These are phyloP conservation scores for Laothoe populi DNA, from an alignment of 2,888 invertebrate genomes.

Conservation along the genomic window DNA sequence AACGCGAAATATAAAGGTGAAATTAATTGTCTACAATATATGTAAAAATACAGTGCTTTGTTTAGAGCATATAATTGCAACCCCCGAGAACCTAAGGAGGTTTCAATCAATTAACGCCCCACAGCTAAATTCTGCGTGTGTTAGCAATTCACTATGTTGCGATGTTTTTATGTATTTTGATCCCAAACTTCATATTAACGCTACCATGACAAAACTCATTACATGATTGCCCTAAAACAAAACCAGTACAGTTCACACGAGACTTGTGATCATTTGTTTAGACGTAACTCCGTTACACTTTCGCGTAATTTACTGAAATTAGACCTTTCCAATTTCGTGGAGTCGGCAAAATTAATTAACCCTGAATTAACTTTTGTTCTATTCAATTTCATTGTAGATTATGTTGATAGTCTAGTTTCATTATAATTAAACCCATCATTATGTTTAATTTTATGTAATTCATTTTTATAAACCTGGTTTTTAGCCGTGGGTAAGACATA, in stretches of 20 bases:
- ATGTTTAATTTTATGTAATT: not conserved
- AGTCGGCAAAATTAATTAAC: slow-evolving; percentile 12
- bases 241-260: slow-evolving; percentile 16
- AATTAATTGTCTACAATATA: too few relatives aligned
- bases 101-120: too few relatives aligned
- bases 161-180: too few relatives aligned
- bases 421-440: not conserved
- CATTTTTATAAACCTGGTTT: not conserved
- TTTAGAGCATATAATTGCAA: too few relatives aligned
- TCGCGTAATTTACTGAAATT: slow-evolving; percentile 18
- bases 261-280: slow-evolving; percentile 16
- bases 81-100: too few relatives aligned
- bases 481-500: too few relatives aligned
- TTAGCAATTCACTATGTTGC: too few relatives aligned
- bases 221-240: slow-evolving; percentile 2
- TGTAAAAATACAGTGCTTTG: too few relatives aligned
- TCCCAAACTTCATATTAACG: not conserved
- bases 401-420: not conserved
- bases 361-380: slow-evolving; percentile 9
- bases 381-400: not conserved
- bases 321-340: slow-evolving; percentile 1
- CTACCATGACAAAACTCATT: not conserved
- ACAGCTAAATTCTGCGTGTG: too few relatives aligned
- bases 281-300: slow-evolving; percentile 17
- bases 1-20: too few relatives aligned